These are phyloP conservation scores for Apostichopus japonicus DNA, from an alignment of 35 echinoderm and acorn worm species.

Conservation along the genomic window DNA sequence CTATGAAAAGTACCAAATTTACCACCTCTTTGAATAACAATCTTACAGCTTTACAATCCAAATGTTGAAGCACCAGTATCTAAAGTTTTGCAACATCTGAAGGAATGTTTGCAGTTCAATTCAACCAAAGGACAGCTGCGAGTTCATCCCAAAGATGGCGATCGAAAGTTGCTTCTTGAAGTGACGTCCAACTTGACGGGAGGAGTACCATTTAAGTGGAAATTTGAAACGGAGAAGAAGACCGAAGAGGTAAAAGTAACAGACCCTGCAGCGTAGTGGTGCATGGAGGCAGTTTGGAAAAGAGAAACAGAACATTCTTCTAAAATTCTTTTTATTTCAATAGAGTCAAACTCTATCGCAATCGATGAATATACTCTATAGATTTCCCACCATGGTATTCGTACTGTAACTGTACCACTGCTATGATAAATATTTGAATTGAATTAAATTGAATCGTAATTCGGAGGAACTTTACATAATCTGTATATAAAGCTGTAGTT, in stretches of 20 bases:
- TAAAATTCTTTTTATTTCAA: too few relatives aligned
- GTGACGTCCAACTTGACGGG: slow-evolving; percentile 47
- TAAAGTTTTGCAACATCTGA: slow-evolving; percentile 49
- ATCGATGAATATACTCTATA: too few relatives aligned
- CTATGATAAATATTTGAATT: too few relatives aligned
- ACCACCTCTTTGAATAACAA: too few relatives aligned
- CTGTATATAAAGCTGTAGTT: too few relatives aligned
- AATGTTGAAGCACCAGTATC: slow-evolving; percentile 54
- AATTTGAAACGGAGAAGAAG: slow-evolving; percentile 8
- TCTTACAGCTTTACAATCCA: slow-evolving; percentile 28
- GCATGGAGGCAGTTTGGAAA: background rate
- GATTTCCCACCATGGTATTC: too few relatives aligned
- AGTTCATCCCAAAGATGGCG: background rate
- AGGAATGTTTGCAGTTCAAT: slow-evolving; percentile 50
- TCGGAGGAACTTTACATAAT: too few relatives aligned
- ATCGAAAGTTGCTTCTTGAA: background rate
- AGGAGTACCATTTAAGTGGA: slow-evolving; percentile 61
- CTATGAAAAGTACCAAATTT: too few relatives aligned
- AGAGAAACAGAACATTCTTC: background rate
- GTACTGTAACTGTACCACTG: too few relatives aligned
- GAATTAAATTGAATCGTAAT: too few relatives aligned
- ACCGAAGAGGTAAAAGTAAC: background rate
- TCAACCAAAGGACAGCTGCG: slow-evolving; percentile 13
- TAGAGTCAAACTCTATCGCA: too few relatives aligned
- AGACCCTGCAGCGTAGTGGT: too few relatives aligned